A percentile compares a stretch with the other conserved stretches of the same genome.
phyloP scores from a whole-genome alignment of 1,140 invertebrate species.

The Limonius californicus region DNA sequence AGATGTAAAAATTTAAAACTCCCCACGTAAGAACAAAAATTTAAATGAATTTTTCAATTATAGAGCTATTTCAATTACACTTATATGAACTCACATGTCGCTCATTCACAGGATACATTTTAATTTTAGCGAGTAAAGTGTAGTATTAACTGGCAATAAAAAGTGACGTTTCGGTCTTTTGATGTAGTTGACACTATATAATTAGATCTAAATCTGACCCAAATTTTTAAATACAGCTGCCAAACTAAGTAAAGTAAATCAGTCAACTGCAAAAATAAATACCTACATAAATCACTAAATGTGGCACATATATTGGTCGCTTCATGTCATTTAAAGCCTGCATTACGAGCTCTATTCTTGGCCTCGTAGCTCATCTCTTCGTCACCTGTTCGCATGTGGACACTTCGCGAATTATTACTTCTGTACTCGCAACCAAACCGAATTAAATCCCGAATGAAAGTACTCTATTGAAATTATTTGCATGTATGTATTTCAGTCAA shows the following conservation, averaged over 20 bases:
- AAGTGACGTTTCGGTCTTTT: neutral
- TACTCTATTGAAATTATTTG: too few species aligned
- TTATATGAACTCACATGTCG: too few species aligned
- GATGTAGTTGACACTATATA: neutral
- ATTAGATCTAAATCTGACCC: conserved; percentile 2
- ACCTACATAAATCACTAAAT: neutral
- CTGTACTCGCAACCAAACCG: too few species aligned
- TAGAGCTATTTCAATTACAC: too few species aligned
- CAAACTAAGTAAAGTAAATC: conserved; percentile 9
- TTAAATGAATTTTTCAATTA: too few species aligned
- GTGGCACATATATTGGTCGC: neutral
- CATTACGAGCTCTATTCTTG: conserved; percentile 9
- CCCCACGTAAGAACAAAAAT: too few species aligned
- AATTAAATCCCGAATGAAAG: too few species aligned
- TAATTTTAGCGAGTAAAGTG: too few species aligned
- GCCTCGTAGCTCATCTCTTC: conserved; percentile 3
- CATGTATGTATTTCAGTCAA: too few species aligned
- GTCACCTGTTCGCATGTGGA: neutral
- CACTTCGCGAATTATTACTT: neutral
- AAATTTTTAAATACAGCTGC: conserved; percentile 1
- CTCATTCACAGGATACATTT: too few species aligned
- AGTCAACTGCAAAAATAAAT: conserved; percentile 14
- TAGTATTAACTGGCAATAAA: too few species aligned
- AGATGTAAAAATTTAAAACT: too few species aligned
- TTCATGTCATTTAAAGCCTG: conserved; percentile 8